Evolutionary conservation across 2,888 invertebrate species (phyloP).

Genomic region (Sylvicola fuscatus): DNA sequence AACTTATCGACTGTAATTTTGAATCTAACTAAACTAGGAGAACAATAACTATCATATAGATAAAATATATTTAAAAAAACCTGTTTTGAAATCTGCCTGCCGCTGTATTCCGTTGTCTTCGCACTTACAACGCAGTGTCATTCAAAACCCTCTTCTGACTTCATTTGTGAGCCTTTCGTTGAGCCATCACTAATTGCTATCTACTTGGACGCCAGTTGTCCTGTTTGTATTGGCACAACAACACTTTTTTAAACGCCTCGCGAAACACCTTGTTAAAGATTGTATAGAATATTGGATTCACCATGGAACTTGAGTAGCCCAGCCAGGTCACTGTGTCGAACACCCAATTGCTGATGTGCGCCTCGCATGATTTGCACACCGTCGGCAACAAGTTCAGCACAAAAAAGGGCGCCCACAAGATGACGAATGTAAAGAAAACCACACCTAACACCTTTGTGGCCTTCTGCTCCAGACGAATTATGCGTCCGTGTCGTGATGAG

Average conservation of each 20-base stretch:
- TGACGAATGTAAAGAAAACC: conserved; percentile 85
- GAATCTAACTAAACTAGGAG: too few species aligned
- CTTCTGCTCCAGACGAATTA: conserved; percentile 78
- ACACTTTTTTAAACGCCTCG: conserved; percentile 72
- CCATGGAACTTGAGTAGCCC: conserved; percentile 85
- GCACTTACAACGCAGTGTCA: too few species aligned
- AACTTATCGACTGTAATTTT: too few species aligned
- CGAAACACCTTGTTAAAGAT: conserved; percentile 89
- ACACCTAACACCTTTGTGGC: conserved; percentile 91
- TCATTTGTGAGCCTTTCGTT: too few species aligned
- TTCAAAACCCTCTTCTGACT: too few species aligned
- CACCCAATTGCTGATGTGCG: conserved; percentile 52
- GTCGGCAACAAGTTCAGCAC: conserved; percentile 71
- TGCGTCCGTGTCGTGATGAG: conserved; percentile 63
- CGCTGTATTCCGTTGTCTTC: too few species aligned
- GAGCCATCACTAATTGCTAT: conserved; percentile 2
- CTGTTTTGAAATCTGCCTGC: too few species aligned
- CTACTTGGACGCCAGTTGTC: conserved; percentile 24
- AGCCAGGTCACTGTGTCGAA: conserved; percentile 81
- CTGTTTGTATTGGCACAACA: conserved; percentile 53
- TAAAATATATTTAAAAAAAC: too few species aligned
- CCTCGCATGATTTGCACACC: conserved; percentile 61
- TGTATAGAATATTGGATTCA: conserved; percentile 90
- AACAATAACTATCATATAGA: too few species aligned
- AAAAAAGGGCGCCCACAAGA: conserved; percentile 93